Evolutionary conservation across 1,140 invertebrate genomes (phyloP).

Genomic region (Archegozetes longisetosus): DNA sequence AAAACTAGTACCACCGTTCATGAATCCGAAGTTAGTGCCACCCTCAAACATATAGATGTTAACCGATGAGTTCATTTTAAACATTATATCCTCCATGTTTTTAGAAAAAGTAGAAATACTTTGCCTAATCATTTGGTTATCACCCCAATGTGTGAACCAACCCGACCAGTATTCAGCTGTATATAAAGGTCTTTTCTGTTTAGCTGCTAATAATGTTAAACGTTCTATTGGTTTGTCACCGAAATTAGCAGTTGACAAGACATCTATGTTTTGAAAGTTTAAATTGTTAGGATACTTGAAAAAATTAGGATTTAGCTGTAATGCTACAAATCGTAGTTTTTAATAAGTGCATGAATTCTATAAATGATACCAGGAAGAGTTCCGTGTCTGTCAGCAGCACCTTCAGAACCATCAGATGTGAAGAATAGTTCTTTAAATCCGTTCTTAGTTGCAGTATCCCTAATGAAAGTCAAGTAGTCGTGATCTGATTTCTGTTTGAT

Average conservation of each 20-base stretch:
- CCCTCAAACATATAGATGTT: constrained; percentile 42
- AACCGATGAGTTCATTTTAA: constrained; percentile 38
- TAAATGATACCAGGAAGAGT: not conserved
- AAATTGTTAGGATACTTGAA: not conserved
- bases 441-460: not conserved
- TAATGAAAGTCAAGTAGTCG: constrained; percentile 8
- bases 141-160: constrained; percentile 29
- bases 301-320: constrained; percentile 9
- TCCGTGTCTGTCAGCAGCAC: too few relatives aligned
- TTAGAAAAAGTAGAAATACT: constrained; percentile 18
- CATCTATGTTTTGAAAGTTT: too few relatives aligned
- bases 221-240: too few relatives aligned
- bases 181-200: constrained; percentile 24
- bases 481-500: not conserved
- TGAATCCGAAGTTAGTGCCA: constrained; percentile 22
- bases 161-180: constrained; percentile 30
- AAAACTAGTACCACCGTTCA: constrained; percentile 22
- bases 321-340: not conserved
- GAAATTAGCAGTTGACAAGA: too few relatives aligned
- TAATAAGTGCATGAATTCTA: not conserved
- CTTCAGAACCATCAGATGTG: constrained; percentile 8
- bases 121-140: constrained; percentile 11
- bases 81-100: constrained; percentile 15
- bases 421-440: constrained; percentile 12
- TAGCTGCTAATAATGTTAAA: too few relatives aligned